Conservation (phyloP, 2,888 invertebrate genomes). For the Adineta ricciae region DNA sequence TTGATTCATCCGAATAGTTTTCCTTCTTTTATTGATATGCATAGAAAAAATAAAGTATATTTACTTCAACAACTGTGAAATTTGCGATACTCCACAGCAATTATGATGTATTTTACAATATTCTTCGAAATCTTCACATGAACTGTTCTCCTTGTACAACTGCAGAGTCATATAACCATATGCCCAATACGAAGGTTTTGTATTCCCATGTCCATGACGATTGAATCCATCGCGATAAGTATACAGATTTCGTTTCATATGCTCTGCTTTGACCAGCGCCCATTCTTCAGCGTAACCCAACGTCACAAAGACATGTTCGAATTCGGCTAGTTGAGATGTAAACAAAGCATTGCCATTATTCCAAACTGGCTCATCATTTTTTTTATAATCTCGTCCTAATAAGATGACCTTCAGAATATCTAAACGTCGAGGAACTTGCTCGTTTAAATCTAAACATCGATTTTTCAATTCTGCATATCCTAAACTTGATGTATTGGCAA, state of each 20-base stretch:
- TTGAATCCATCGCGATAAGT: neutral
- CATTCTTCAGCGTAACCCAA: neutral
- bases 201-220: neutral
- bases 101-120: neutral
- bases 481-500: neutral
- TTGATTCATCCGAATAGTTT: too few species aligned
- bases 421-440: neutral
- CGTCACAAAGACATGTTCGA: neutral
- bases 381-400: neutral
- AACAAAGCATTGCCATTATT: neutral
- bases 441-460: neutral
- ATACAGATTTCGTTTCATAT: neutral
- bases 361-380: neutral
- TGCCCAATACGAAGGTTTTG: neutral
- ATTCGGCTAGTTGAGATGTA: neutral
- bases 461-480: neutral
- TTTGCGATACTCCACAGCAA: neutral
- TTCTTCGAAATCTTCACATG: neutral
- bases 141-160: neutral
- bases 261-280: neutral
- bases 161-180: neutral
- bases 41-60: too few species aligned
- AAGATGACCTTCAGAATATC: neutral
- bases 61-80: neutral
- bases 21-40: too few species aligned